Evolutionary conservation across 2,113 vertebrate species (phyloP).

Genomic region (Beaufortia kweichowensis): DNA sequence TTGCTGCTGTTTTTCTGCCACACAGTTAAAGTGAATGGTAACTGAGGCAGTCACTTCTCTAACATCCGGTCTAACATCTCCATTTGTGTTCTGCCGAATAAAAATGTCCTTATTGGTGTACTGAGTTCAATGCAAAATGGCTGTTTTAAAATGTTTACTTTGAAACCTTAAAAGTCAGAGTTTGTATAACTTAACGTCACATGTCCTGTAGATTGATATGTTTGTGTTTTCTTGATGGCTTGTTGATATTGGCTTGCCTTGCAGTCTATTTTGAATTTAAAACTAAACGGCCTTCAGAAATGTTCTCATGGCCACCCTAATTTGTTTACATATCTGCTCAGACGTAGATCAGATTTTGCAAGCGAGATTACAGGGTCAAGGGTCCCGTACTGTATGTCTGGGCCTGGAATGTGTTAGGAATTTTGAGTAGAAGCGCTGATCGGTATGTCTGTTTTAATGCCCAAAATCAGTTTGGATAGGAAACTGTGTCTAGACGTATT

Average conservation of each 20-base stretch:
- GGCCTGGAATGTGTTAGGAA: background rate
- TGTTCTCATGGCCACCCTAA: conserved; percentile 28
- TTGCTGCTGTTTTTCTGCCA: no score
- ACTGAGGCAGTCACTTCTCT: no score
- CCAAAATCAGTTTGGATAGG: conserved; percentile 11
- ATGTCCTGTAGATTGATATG: background rate
- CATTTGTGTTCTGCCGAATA: no score
- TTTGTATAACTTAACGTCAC: conserved; percentile 23
- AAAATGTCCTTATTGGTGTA: no score
- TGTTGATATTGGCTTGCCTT: background rate
- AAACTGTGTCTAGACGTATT: background rate
- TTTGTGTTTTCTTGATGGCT: background rate
- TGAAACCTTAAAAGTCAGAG: conserved; percentile 21
- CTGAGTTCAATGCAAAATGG: conserved; percentile 14
- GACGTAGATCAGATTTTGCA: conserved; percentile 19
- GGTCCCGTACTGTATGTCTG: conserved; percentile 10
- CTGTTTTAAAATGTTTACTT: conserved; percentile 1
- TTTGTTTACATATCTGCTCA: conserved; percentile 22
- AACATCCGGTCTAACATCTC: no score
- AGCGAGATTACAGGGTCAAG: conserved; percentile 1
- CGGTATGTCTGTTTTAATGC: background rate
- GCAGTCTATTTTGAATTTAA: background rate
- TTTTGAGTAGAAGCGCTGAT: background rate
- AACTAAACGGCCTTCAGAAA: conserved; percentile 6
- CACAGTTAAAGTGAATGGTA: no score